These are phyloP conservation scores for Phalacrocorax pelagicus DNA, from an alignment of 2,113 vertebrate species.

Conservation along the genomic window DNA sequence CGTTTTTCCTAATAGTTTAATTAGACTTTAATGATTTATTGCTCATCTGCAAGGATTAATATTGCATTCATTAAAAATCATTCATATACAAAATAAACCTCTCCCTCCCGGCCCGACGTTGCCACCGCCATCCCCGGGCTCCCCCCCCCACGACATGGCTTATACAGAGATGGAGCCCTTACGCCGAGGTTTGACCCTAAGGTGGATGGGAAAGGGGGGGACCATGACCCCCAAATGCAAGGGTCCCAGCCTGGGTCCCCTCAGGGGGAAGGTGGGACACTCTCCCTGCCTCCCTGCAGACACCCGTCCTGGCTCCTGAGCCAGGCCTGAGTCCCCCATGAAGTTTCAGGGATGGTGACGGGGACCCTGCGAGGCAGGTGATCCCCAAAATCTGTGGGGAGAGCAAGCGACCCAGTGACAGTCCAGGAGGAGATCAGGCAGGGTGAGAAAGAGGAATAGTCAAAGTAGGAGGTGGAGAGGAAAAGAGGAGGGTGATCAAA, in stretches of 20 bases:
- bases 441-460: neutral
- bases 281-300: neutral
- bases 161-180: conserved; percentile 70
- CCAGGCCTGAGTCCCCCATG: neutral
- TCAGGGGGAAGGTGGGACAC: rapidly evolving
- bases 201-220: neutral
- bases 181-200: conserved; percentile 2
- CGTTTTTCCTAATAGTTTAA: conserved; percentile 70
- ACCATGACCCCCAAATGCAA: neutral
- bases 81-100: conserved; percentile 83
- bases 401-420: neutral
- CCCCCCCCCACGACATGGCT: conserved; percentile 52
- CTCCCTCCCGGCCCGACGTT: conserved; percentile 60
- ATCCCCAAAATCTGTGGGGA: neutral
- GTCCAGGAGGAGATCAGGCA: neutral
- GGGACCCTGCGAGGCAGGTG: neutral
- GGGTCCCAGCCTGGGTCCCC: neutral
- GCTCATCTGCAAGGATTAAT: conserved; percentile 85
- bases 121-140: conserved; percentile 37
- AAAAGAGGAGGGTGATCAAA: neutral
- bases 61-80: conserved; percentile 86
- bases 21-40: conserved; percentile 83
- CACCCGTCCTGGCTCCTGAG: neutral
- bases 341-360: neutral
- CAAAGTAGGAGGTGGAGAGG: neutral